Evolutionary conservation across 2,113 vertebrate genomes (phyloP).

Genomic region (Anarhynchus alexandrinus): DNA sequence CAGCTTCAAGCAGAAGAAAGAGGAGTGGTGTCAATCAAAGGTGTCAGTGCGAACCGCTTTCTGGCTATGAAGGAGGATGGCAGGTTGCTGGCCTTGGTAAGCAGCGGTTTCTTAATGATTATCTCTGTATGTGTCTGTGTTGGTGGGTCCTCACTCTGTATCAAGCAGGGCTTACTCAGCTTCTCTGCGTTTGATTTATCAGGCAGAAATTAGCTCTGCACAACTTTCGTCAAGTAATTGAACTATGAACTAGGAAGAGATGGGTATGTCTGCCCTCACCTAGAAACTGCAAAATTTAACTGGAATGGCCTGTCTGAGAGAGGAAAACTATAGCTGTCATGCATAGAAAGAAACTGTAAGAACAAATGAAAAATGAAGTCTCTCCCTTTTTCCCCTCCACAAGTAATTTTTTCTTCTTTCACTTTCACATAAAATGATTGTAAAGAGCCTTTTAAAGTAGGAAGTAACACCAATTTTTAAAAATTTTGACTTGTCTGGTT

Average conservation of each 20-base stretch:
- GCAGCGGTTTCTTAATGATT: not conserved
- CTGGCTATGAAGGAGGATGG: slow-evolving; percentile 96
- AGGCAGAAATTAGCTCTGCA: not conserved
- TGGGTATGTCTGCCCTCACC: not conserved
- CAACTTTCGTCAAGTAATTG: not conserved
- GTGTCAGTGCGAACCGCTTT: slow-evolving; percentile 89
- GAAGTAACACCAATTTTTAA: not conserved
- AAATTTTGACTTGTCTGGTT: not conserved
- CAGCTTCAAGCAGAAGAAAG: slow-evolving; percentile 93
- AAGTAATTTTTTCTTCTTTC: not conserved
- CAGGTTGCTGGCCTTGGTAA: slow-evolving; percentile 88
- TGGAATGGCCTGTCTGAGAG: not conserved
- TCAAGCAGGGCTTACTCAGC: not conserved
- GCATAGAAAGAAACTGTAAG: not conserved
- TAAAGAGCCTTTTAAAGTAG: not conserved
- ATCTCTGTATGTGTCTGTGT: accelerated
- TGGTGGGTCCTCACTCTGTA: not conserved
- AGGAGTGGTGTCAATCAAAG: slow-evolving; percentile 95
- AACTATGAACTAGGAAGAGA: not conserved
- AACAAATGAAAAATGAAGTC: not conserved
- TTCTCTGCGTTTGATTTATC: not conserved
- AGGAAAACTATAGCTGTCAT: not conserved
- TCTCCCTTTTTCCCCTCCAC: too few species aligned
- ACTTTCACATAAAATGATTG: not conserved
- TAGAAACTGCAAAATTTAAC: not conserved